Evolutionary conservation across 2,113 vertebrate species (phyloP), one percentile per base, ranked within the genome.

Genomic region (Salvelinus alpinus): DNA sequence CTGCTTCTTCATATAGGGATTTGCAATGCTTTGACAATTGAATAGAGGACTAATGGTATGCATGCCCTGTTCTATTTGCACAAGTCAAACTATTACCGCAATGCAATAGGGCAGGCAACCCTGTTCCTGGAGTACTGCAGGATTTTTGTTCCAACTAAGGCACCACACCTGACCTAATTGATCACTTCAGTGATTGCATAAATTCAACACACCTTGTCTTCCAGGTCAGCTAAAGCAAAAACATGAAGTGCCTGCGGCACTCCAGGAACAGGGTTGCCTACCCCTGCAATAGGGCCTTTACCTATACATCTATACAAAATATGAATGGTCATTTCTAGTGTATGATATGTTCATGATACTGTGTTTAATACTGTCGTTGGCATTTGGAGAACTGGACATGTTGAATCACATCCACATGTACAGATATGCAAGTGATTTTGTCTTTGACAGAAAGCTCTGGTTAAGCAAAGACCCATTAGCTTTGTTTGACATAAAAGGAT

Each of bases 61-160:
- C 20, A 57, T 20, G 54, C 20, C 54, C 54, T 18, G 13, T 20
- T 16, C 54, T 57, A 14, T 4, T 57, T 44, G 38, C 2, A 12
- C 20, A 14, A 20, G 18, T 7, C 20, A 20, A 57, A 20, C 54
- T 57, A 57, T 20, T 1, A 57, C 54, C 1, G 13, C 14, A 57
- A 18, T 57, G 18, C 54, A 38, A 90, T 91, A 90, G 89, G 91
- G 87, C 88, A 90, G 88, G 9, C 38, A 44, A 44, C 38, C 38
- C 9, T 11, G 38, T 11, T 44, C 38, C 9, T 44, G 38, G 9
- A 44, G 38, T 44, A 44, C 9, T 44, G 38, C 2, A 44, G 38
- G 38, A 44, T 11, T 44, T 44, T 44, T 44, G 38, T 44, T 44
- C 38, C 38, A 44, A 44, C 38, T 44, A 44, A 44, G 38, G 38